phyloP scores from a whole-genome alignment of 2,888 invertebrate species.

The Drosophila nigritarsus region DNA sequence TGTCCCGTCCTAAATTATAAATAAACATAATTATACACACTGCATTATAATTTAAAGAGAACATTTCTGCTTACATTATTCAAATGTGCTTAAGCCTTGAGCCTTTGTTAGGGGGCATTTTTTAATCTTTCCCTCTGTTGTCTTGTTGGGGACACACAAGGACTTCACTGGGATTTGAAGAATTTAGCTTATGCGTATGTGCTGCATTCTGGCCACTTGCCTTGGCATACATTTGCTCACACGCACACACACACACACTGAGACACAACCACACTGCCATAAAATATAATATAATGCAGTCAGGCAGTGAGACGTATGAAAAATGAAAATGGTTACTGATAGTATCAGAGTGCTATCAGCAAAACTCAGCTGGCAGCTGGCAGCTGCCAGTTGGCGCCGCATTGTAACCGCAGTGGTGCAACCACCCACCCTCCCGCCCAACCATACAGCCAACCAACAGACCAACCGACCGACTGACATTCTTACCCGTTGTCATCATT shows the following conservation, averaged over 20 bases:
- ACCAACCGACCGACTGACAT: slow-evolving; percentile 48
- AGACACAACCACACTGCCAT: slow-evolving; percentile 5
- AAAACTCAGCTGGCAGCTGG: slow-evolving; percentile 56
- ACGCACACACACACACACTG: slow-evolving; percentile 19
- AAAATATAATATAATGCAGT: slow-evolving; percentile 60
- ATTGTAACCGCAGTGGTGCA: slow-evolving; percentile 64
- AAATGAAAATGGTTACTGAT: slow-evolving; percentile 81
- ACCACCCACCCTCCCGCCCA: slow-evolving; percentile 8
- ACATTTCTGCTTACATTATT: neutral
- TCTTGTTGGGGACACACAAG: slow-evolving; percentile 36
- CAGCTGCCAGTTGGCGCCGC: slow-evolving; percentile 63
- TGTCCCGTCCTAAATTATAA: neutral
- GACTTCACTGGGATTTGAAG: slow-evolving; percentile 53
- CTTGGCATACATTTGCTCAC: slow-evolving; percentile 62
- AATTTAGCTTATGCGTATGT: slow-evolving; percentile 63
- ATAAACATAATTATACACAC: neutral
- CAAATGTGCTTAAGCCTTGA: neutral
- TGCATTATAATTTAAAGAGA: neutral
- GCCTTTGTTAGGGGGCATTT: neutral
- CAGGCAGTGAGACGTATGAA: slow-evolving; percentile 53
- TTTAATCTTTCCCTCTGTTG: neutral
- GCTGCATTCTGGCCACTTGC: slow-evolving; percentile 68
- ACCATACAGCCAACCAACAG: slow-evolving; percentile 2
- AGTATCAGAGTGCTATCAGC: slow-evolving; percentile 76
- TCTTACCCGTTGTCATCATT: slow-evolving; percentile 69